phyloP scores from a whole-genome alignment of 2,797 vertebrate species.

The Todus mexicanus region DNA sequence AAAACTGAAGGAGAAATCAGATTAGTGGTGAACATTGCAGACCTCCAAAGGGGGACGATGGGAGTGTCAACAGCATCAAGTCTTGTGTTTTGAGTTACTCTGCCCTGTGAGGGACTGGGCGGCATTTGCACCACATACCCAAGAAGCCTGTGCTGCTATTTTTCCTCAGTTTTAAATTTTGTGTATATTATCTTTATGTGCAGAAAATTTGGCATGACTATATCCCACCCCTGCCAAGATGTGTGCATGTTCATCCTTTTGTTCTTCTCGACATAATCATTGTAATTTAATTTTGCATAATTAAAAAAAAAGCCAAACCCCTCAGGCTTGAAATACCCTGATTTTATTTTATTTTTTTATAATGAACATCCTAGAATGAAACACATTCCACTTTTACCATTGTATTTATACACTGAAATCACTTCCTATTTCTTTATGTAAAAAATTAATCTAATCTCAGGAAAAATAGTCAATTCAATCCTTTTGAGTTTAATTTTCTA shows the following conservation, averaged over 20 bases:
- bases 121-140: rapidly evolving
- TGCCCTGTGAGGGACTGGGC: not conserved
- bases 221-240: not conserved
- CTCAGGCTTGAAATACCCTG: not conserved
- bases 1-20: not conserved
- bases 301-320: not conserved
- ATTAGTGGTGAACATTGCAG: not conserved
- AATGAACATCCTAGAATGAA: not conserved
- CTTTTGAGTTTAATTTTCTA: not conserved
- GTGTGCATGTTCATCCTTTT: not conserved
- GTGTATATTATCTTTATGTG: not conserved
- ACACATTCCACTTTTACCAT: not conserved
- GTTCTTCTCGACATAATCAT: not conserved
- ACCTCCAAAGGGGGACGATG: not conserved
- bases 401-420: not conserved
- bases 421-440: not conserved
- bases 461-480: not conserved
- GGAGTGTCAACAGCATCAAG: not conserved
- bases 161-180: not conserved
- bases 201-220: not conserved
- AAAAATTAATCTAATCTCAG: not conserved
- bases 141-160: rapidly evolving
- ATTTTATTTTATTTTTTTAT: not conserved
- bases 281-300: not conserved
- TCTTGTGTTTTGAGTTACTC: not conserved